Percentiles rank a stretch among this genome's conserved stretches.
Evolutionary conservation across 2,113 vertebrate species (phyloP).

Genomic region (Phalacrocorax aristotelis): DNA sequence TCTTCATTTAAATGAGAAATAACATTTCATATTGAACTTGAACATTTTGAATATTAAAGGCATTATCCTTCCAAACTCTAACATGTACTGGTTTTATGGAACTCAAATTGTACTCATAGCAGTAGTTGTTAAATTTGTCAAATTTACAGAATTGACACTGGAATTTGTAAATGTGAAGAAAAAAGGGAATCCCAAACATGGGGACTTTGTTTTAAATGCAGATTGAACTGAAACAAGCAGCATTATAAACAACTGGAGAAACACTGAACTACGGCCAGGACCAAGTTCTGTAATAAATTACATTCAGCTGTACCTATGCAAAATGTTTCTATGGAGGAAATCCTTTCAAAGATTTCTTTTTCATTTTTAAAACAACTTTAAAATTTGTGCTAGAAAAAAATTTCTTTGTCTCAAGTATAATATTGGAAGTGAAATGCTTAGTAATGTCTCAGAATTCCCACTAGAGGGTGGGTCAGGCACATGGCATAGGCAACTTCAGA

Average conservation of each 20-base stretch:
- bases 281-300: neutral
- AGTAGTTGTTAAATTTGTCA: neutral
- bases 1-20: no score
- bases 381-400: neutral
- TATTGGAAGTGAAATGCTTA: neutral
- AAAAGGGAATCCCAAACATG: neutral
- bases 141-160: neutral
- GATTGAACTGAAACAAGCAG: neutral
- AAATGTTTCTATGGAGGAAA: neutral
- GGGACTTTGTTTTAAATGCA: neutral
- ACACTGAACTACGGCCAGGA: neutral
- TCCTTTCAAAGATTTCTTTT: neutral
- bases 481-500: rapidly evolving
- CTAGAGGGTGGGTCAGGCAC: neutral
- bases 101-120: neutral
- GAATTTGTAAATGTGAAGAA: neutral
- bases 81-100: neutral
- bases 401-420: neutral
- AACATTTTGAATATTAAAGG: neutral
- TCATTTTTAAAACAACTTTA: neutral
- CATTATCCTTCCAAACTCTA: neutral
- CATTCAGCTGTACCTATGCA: neutral
- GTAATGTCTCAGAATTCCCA: neutral
- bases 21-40: no score
- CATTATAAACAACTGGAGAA: neutral